Conservation (phyloP, 2,888 invertebrate genomes). For the Machimus rusticus region DNA sequence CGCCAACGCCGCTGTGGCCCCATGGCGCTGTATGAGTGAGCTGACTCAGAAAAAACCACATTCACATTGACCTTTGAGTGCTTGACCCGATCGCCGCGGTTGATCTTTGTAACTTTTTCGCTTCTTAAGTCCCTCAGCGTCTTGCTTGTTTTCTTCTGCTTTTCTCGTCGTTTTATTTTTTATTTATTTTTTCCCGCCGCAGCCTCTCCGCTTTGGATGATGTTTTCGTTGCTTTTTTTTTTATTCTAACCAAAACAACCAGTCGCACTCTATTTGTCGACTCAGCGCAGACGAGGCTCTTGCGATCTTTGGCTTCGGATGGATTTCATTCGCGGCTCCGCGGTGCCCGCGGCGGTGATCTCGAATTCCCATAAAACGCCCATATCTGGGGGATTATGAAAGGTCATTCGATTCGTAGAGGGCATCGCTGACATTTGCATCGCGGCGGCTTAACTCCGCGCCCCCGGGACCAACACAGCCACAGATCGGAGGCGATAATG, state of each 20-base stretch:
- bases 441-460: neutral
- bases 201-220: neutral
- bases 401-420: slow-evolving; percentile 35
- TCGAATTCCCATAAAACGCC: slow-evolving; percentile 40
- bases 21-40: neutral
- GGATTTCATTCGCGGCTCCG: slow-evolving; percentile 33
- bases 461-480: neutral
- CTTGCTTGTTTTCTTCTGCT: neutral
- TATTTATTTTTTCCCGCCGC: neutral
- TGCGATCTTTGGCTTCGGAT: slow-evolving; percentile 8
- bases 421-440: slow-evolving; percentile 34
- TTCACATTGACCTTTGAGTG: slow-evolving; percentile 32
- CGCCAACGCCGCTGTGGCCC: neutral
- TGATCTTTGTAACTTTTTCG: slow-evolving; percentile 26
- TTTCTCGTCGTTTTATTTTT: neutral
- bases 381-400: slow-evolving; percentile 36
- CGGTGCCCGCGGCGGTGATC: slow-evolving; percentile 35
- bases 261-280: slow-evolving; percentile 33
- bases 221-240: neutral
- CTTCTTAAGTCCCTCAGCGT: slow-evolving; percentile 4
- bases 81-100: slow-evolving; percentile 34
- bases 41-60: slow-evolving; percentile 30
- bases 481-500: neutral
- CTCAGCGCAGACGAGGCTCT: slow-evolving; percentile 22
- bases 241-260: slow-evolving; percentile 33